Conservation (phyloP, 2,888 invertebrate species). For the Drosophila heteroneura region DNA sequence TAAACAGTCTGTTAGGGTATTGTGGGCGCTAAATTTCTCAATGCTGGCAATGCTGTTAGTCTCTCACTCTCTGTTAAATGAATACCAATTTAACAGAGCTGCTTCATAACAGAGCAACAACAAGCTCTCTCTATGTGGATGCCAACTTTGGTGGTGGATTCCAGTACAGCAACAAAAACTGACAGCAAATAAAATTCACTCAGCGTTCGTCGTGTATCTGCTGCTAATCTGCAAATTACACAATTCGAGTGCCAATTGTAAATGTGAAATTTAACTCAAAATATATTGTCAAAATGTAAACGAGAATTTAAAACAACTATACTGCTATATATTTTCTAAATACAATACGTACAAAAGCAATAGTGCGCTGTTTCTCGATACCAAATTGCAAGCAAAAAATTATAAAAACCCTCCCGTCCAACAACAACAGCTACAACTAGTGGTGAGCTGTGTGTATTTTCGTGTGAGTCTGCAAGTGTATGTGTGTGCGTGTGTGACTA, state of each 20-base stretch:
- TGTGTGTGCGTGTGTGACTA: conserved; percentile 37
- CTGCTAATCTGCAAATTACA: conserved; percentile 74
- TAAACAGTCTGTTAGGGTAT: neutral
- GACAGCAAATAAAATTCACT: conserved; percentile 52
- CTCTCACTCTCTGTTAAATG: conserved; percentile 7
- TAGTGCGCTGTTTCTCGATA: conserved; percentile 5
- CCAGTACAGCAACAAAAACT: conserved; percentile 62
- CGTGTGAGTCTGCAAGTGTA: conserved; percentile 26
- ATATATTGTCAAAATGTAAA: conserved; percentile 62
- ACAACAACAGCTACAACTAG: conserved; percentile 19
- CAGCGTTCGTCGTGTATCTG: conserved; percentile 64
- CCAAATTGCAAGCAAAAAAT: conserved; percentile 25
- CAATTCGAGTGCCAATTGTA: conserved; percentile 71
- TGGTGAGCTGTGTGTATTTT: conserved; percentile 21
- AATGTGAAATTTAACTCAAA: conserved; percentile 32
- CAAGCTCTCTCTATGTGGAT: conserved; percentile 51
- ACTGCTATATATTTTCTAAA: conserved; percentile 37
- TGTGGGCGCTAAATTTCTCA: conserved; percentile 4
- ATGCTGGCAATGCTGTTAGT: conserved; percentile 59
- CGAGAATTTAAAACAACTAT: conserved; percentile 12
- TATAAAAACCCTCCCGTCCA: conserved; percentile 28
- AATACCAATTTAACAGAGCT: conserved; percentile 20
- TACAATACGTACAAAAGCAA: conserved; percentile 19
- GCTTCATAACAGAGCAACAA: conserved; percentile 40
- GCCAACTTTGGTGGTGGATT: conserved; percentile 64